Base-by-base conservation (phyloP, 2,113 vertebrate species). In the Daboia siamensis region DNA sequence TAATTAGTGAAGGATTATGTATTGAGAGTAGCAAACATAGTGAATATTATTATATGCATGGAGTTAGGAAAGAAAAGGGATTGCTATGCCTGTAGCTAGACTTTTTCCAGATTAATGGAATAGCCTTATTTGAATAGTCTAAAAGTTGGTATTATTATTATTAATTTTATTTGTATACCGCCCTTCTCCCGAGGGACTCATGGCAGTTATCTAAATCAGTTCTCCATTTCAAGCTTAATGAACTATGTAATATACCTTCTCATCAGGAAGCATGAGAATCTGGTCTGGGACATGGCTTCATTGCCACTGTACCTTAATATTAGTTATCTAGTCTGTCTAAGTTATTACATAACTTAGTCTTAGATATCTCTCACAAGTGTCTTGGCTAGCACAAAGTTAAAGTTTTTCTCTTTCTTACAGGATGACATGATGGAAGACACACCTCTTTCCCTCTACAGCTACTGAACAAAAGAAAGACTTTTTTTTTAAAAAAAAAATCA, bases 371-470 rank as follows among this genome's bases (percentile, higher is more conserved):
- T 91, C 93, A 95, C 93, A 93, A 93, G 93, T 92, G 94, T 93
- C 93, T 96, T 91, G 93, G 93, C 91, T 94, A 95, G 96, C 94
- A 91, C 89, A 93, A 95, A 95, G 90, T 93, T 86, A 94, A 5
- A 0, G 85, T 94, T 86, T 95, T 95, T 94, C 26, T 89, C 48
- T 97, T 96, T 90, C 91, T 84, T 94, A 86, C 93, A 99, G 98
- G 98, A 99, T 91, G 98, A 99, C 89, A 99, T 99, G 98, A 98
- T 99, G 98, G 98, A 99, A 95, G 98, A 99, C 95, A 98, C 98
- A 1, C 98, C 98, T 44, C 97, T 99, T 96, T 98, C 98, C 93
- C 98, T 98, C 97, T 99, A 98, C 98, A 98, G 97, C 97, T 99
- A 99, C 97, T 99, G 98, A 98, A 91, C 93, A 94, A 96, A 88